A percentile compares a stretch with the other conserved stretches of the same genome.
Evolutionary conservation across 2,113 vertebrate species (phyloP).

Genomic region (Cyanoramphus novaezelandiae): DNA sequence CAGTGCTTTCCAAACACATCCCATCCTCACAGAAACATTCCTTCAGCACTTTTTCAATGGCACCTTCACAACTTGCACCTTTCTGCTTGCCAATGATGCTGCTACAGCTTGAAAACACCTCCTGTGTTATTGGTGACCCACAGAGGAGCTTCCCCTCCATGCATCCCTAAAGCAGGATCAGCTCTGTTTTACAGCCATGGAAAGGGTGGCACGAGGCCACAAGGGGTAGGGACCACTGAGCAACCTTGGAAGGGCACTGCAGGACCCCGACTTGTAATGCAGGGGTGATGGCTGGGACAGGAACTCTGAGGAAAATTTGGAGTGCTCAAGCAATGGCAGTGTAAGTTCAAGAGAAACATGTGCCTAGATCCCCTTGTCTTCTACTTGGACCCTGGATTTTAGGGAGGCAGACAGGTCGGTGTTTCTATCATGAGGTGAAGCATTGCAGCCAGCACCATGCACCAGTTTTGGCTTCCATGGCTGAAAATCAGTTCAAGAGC

Average conservation of each 20-base stretch:
- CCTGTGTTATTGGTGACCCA: neutral
- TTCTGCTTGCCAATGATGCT: neutral
- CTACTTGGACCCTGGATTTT: neutral
- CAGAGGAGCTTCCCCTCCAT: neutral
- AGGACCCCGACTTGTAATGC: neutral
- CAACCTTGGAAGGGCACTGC: neutral
- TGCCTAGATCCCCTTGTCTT: neutral
- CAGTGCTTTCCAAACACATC: neutral
- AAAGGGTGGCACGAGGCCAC: neutral
- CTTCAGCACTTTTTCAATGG: neutral
- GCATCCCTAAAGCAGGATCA: neutral
- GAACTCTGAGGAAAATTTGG: neutral
- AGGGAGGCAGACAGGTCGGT: neutral
- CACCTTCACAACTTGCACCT: neutral
- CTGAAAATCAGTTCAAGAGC: neutral
- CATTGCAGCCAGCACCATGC: fast-evolving
- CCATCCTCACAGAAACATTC: neutral
- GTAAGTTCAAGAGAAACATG: neutral
- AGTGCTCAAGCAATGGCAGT: neutral
- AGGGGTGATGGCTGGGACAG: neutral
- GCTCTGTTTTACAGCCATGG: fast-evolving
- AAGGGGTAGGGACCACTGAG: neutral
- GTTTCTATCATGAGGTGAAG: neutral
- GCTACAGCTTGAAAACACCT: neutral
- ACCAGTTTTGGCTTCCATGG: neutral